Conservation (phyloP, 2,888 invertebrate species). For the Trachelus tabidus region DNA sequence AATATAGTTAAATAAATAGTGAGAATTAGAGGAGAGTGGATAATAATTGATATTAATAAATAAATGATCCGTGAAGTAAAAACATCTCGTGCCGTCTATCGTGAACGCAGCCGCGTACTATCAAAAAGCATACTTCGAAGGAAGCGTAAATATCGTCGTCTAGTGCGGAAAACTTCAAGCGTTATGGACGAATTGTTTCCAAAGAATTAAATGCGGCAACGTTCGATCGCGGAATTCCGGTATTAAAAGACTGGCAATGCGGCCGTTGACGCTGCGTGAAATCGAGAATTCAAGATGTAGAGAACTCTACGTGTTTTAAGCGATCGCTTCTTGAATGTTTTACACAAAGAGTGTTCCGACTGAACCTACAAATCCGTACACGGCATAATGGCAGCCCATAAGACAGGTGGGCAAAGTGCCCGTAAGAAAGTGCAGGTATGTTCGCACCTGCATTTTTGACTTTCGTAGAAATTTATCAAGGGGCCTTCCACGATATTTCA, state of each 20-base stretch:
- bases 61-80: neutral
- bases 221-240: neutral
- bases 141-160: neutral
- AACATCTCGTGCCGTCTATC: neutral
- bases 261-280: neutral
- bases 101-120: neutral
- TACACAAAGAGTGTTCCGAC: neutral
- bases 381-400: constrained; percentile 65
- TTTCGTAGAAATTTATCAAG: neutral
- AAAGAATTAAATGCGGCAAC: neutral
- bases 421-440: constrained; percentile 70
- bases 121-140: neutral
- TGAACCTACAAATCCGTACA: constrained; percentile 1
- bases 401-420: constrained; percentile 67
- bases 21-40: neutral
- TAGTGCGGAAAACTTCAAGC: neutral
- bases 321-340: neutral
- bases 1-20: neutral
- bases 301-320: neutral
- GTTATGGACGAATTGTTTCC: neutral
- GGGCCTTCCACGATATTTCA: neutral
- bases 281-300: constrained; percentile 1
- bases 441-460: neutral
- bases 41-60: neutral
- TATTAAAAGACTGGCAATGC: neutral